A percentile compares a stretch with the other conserved stretches of the same genome.
Conservation (phyloP, 2,113 vertebrate genomes). For the Elephas maximus region DNA sequence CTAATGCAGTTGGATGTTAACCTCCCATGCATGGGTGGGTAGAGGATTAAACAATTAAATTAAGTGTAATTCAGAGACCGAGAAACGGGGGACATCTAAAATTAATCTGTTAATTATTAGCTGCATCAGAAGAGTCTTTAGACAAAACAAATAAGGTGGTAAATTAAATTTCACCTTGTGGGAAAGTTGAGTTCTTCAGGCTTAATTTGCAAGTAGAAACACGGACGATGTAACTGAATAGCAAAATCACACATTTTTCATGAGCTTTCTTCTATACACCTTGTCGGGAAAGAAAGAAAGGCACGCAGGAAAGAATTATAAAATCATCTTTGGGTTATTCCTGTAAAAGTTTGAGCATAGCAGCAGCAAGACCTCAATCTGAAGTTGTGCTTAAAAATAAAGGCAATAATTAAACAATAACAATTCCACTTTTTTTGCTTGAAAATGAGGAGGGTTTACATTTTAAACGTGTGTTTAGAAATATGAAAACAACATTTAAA, state of each 20-base stretch:
- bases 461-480: constrained; percentile 2
- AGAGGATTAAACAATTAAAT: constrained; percentile 76
- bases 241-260: constrained; percentile 61
- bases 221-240: not conserved
- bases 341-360: not conserved
- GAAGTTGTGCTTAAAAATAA: not conserved
- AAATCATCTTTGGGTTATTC: not conserved
- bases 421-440: not conserved
- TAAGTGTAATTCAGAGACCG: constrained; percentile 62
- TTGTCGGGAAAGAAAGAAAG: not conserved
- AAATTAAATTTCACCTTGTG: constrained; percentile 70
- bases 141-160: constrained; percentile 54
- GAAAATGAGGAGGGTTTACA: not conserved
- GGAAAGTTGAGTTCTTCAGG: constrained; percentile 46
- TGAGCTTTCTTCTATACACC: not conserved
- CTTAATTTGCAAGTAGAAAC: constrained; percentile 64
- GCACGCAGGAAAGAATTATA: not conserved
- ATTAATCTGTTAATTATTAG: constrained; percentile 75
- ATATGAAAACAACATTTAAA: not conserved
- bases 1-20: constrained; percentile 66
- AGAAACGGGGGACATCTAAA: constrained; percentile 55
- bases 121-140: constrained; percentile 61
- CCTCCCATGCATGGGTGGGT: constrained; percentile 47
- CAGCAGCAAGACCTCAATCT: not conserved
- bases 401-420: not conserved